A percentile compares a stretch with the other conserved stretches of the same genome.
Conservation (phyloP, 1,140 invertebrate genomes). For the Laupala kohalensis region DNA sequence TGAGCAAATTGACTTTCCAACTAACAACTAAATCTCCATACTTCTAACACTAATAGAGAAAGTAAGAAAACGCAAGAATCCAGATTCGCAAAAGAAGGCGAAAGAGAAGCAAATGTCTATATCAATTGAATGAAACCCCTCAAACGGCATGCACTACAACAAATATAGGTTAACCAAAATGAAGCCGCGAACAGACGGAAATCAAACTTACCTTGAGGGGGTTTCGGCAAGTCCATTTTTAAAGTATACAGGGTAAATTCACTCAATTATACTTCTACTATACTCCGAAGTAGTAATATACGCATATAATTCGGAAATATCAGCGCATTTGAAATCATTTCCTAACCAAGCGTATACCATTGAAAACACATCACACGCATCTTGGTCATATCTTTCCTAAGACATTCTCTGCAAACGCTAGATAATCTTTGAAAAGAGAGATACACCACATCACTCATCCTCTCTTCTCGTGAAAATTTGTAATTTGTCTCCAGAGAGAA, state of each 20-base stretch:
- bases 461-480: no score
- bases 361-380: constrained; percentile 5
- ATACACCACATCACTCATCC: constrained; percentile 6
- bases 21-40: neutral
- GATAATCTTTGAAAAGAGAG: neutral
- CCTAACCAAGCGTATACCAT: constrained; percentile 1
- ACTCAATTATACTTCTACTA: neutral
- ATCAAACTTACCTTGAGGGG: constrained; percentile 2
- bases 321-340: constrained; percentile 13
- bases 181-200: neutral
- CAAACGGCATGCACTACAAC: neutral
- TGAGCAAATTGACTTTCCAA: neutral
- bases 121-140: neutral
- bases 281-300: neutral
- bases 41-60: neutral
- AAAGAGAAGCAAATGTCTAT: neutral
- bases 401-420: constrained; percentile 10
- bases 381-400: neutral
- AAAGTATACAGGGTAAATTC: neutral
- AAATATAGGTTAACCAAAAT: neutral
- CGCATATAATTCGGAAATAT: neutral
- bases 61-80: neutral
- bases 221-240: neutral
- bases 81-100: neutral
- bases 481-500: no score